Evolutionary conservation across 2,113 vertebrate genomes (phyloP), one percentile per base, ranked within the genome.

Genomic region (Neotoma lepida): DNA sequence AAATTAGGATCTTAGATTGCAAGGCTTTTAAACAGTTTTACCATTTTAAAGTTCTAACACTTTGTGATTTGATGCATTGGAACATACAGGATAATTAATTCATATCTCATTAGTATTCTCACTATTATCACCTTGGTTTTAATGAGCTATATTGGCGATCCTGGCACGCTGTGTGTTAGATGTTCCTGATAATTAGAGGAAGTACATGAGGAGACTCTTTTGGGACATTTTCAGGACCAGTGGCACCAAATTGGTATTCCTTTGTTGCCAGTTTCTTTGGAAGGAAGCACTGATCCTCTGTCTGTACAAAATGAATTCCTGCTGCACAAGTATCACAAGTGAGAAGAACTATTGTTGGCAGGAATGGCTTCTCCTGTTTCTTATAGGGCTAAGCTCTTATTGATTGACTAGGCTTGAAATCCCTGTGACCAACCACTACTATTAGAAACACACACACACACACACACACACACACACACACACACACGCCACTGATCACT

Each of bases 181-280:
- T 91, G 78, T 91, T 96, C 85, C 95, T 96, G 89, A 85, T 91
- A 95, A 96, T 95, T 96, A 95, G 82, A 94, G 94, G 78, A 96
- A 95, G 95, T 96, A 93, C 41, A 93, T 1, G 82, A 93, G 90
- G 74, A 86, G 68, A 94, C 33, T 91, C 89, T 91, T 91, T 87
- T 61, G 89, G 89, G 89, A 95, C 66, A 74, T 17, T 91, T 94
- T 93, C 39, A 85, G 35, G 80, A 94, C 84, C 89, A 96, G 28
- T 93, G 58, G 64, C 74, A 94, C 87, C 39, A 89, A 94, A 91
- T 84, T 93, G 76, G 86, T 91, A 94, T 93, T 92, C 33, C 84
- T 96, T 95, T 94, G 70, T 94, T 97, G 95, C 70, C 56, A 95
- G 41, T 22, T 89, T 95, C 87, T 94, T 89, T 64, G 92, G 91